Evolutionary conservation across 1,140 invertebrate genomes (phyloP).

Genomic region (Vanessa atalanta): DNA sequence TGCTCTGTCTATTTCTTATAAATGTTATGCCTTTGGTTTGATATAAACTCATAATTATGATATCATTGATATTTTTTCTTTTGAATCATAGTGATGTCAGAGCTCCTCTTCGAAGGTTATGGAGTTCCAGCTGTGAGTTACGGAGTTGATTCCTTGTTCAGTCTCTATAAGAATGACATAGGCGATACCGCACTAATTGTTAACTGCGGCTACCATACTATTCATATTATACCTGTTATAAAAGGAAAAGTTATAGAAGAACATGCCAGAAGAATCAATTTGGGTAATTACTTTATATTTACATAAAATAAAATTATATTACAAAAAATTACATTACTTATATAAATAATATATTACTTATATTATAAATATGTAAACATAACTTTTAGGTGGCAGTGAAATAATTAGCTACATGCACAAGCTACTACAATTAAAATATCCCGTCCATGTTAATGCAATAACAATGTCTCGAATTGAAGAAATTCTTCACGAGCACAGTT

Average conservation of each 20-base stretch:
- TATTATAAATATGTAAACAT: too few relatives aligned
- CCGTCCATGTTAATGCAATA: constrained; percentile 92
- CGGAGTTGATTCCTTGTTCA: constrained; percentile 93
- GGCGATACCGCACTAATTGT: constrained; percentile 87
- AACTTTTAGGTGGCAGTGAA: constrained; percentile 87
- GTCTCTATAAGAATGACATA: constrained; percentile 86
- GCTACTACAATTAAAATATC: constrained; percentile 96
- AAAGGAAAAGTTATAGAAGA: constrained; percentile 85
- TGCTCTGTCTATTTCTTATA: too few relatives aligned
- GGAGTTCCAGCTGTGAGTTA: constrained; percentile 91
- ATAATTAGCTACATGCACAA: constrained; percentile 93
- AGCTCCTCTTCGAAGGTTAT: constrained; percentile 97
- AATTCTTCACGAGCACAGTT: constrained; percentile 90
- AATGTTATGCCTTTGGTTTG: too few relatives aligned
- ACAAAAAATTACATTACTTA: neutral
- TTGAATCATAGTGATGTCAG: constrained; percentile 92
- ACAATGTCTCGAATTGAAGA: constrained; percentile 93
- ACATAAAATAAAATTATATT: neutral
- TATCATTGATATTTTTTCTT: neutral
- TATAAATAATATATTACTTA: neutral
- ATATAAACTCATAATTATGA: too few relatives aligned
- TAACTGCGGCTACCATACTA: constrained; percentile 92
- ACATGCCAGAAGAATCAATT: constrained; percentile 90
- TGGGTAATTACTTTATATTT: constrained; percentile 73
- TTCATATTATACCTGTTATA: constrained; percentile 92